These are phyloP conservation scores for Leptinotarsa peninsularis DNA, from an alignment of 2,888 invertebrate species.

Conservation along the genomic window DNA sequence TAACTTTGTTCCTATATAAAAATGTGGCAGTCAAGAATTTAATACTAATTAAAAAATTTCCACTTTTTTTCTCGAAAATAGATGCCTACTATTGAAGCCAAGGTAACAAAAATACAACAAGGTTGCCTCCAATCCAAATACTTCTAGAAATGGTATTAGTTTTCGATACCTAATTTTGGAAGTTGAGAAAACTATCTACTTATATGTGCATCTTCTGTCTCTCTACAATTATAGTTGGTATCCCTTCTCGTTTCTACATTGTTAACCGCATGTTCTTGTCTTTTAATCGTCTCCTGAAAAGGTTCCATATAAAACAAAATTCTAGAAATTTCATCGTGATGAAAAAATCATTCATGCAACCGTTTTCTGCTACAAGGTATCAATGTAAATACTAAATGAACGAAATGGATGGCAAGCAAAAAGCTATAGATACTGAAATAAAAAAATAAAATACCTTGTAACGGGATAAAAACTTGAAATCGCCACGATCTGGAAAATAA, in stretches of 20 bases:
- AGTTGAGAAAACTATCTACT: constrained; percentile 56
- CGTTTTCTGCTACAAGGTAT: constrained; percentile 17
- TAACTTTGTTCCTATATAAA: constrained; percentile 47
- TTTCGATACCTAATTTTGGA: constrained; percentile 33
- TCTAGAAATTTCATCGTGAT: neutral
- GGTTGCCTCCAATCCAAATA: constrained; percentile 41
- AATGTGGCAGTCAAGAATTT: constrained; percentile 52
- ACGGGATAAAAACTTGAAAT: constrained; percentile 62
- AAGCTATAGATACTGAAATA: constrained; percentile 37
- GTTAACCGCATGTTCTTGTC: constrained; percentile 52
- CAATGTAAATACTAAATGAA: constrained; percentile 9
- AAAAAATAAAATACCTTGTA: constrained; percentile 61
- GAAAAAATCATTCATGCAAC: constrained; percentile 27
- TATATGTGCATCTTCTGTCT: constrained; percentile 62
- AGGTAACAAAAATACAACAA: constrained; percentile 55
- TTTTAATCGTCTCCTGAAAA: constrained; percentile 61
- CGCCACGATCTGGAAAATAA: constrained; percentile 63
- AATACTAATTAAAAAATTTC: constrained; percentile 44
- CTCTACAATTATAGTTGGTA: constrained; percentile 63
- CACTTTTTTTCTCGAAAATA: constrained; percentile 48
- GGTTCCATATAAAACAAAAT: neutral
- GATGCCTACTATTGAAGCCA: constrained; percentile 50
- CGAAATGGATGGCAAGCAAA: constrained; percentile 24
- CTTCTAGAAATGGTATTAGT: constrained; percentile 19
- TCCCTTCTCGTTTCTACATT: constrained; percentile 56